Conservation (phyloP, 1,140 invertebrate genomes). For the Nixonia krombeini region DNA sequence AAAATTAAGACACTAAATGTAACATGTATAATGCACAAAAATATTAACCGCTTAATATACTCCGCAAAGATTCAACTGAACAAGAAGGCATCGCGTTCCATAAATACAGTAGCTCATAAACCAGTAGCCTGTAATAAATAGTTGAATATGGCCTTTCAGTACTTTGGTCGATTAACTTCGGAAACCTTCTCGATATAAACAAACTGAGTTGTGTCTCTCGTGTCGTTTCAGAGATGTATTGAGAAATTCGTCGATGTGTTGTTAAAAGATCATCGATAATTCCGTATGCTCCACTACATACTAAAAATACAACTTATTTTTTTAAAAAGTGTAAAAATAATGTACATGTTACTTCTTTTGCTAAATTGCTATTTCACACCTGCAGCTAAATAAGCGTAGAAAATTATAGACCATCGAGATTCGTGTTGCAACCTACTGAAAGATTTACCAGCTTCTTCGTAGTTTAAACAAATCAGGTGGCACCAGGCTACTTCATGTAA, state of each 20-base stretch:
- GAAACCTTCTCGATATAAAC: constrained; percentile 56
- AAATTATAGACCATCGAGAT: constrained; percentile 79
- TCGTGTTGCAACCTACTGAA: constrained; percentile 76
- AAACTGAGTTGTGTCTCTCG: constrained; percentile 58
- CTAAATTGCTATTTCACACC: constrained; percentile 64
- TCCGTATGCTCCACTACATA: constrained; percentile 73
- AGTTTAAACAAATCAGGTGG: constrained; percentile 77
- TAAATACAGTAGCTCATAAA: constrained; percentile 80
- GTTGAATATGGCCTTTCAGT: constrained; percentile 51
- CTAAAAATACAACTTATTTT: no score
- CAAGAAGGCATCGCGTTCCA: constrained; percentile 82
- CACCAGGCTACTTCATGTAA: constrained; percentile 84
- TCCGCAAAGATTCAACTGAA: constrained; percentile 66
- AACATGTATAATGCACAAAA: no score
- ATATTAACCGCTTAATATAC: constrained; percentile 69
- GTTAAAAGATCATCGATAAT: constrained; percentile 63
- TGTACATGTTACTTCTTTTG: no score
- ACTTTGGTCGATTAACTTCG: constrained; percentile 54
- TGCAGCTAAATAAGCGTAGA: constrained; percentile 79
- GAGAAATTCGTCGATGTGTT: constrained; percentile 66
- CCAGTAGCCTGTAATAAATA: constrained; percentile 74
- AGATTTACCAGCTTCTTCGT: constrained; percentile 72
- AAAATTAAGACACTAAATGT: no score
- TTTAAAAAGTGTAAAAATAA: no score
- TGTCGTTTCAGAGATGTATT: constrained; percentile 55